These are phyloP conservation scores for Phaonia tiefii DNA, from an alignment of 2,888 invertebrate species.

Conservation along the genomic window DNA sequence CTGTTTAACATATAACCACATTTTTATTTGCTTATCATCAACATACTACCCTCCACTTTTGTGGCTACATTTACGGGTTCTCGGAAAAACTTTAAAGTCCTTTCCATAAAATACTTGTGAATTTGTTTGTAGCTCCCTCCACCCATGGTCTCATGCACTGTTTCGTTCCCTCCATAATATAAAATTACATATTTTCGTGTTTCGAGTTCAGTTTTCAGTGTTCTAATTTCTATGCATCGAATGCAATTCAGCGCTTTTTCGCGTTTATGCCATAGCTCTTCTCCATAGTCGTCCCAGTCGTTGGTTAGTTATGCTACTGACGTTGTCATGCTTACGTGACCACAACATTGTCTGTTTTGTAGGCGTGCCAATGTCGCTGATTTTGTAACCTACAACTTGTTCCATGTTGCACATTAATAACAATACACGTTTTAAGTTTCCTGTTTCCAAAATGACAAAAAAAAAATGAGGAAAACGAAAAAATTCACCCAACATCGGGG, in stretches of 20 bases:
- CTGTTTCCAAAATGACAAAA: slow-evolving; percentile 42
- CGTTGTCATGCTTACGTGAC: slow-evolving; percentile 74
- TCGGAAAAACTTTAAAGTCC: slow-evolving; percentile 17
- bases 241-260: slow-evolving; percentile 31
- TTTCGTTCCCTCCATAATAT: neutral
- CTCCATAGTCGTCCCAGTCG: slow-evolving; percentile 1
- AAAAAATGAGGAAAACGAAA: neutral
- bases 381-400: slow-evolving; percentile 73
- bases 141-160: neutral
- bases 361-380: slow-evolving; percentile 78
- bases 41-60: neutral
- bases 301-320: slow-evolving; percentile 73
- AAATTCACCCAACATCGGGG: neutral
- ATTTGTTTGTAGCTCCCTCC: slow-evolving; percentile 22
- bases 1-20: too few relatives aligned
- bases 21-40: slow-evolving; percentile 36
- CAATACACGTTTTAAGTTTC: slow-evolving; percentile 73
- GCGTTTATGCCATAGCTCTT: slow-evolving; percentile 28
- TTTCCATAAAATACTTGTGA: slow-evolving; percentile 26
- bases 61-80: slow-evolving; percentile 2
- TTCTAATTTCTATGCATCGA: slow-evolving; percentile 54
- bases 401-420: slow-evolving; percentile 73
- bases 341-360: slow-evolving; percentile 77
- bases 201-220: too few relatives aligned
- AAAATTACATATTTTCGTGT: slow-evolving; percentile 52